Evolutionary conservation across 2,797 vertebrate species (phyloP), one percentile per base, ranked within the genome.

Genomic region (Lagocephalus sceleratus): DNA sequence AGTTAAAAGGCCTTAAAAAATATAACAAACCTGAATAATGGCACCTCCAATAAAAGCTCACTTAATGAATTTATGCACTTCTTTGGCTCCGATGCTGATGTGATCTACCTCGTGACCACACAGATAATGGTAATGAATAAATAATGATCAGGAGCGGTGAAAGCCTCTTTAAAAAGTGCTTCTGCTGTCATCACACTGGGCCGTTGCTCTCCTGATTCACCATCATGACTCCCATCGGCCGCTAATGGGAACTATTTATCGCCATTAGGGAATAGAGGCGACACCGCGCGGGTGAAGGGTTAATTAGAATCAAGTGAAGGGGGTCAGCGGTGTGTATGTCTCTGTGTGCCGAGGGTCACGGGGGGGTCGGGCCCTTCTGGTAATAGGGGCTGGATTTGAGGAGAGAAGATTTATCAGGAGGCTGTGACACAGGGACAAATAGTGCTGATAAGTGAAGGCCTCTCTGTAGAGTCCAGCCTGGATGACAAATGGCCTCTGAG

Each of bases 301-400:
- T 96, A 97, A 97, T 97, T 93, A 94, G 92, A 94, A 93, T 93
- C 94, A 95, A 92, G 60, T 89, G 93, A 88, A 68, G 92, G 90
- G 12, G 94, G 93, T 94, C 88, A 82, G 74, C 73, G 73, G 83
- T 78, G 76, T 68, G 56, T 65, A 42, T 68, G 25, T 64, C 14
- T 51, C 51, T 60, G 47, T 20, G 48, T 59, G 68, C 58, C 40
- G 47, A 54, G 47, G 63, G 68, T 61, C 69, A 73, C 83, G 79
- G 92, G 89, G 85, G 87, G 89, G 90, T 88, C 78, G 84, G 88
- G 87, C 89, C 91, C 91, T 92, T 88, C 88, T 79, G 40, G 73
- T 96, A 94, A 95, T 94, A 89, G 93, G 88, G 89, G 50, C 7
- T 73, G 91, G 87, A 91, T 78, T 87, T 86, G 85, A 83, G 87